Evolutionary conservation across 1,140 invertebrate species (phyloP).

Genomic region (Oncopeltus fasciatus): DNA sequence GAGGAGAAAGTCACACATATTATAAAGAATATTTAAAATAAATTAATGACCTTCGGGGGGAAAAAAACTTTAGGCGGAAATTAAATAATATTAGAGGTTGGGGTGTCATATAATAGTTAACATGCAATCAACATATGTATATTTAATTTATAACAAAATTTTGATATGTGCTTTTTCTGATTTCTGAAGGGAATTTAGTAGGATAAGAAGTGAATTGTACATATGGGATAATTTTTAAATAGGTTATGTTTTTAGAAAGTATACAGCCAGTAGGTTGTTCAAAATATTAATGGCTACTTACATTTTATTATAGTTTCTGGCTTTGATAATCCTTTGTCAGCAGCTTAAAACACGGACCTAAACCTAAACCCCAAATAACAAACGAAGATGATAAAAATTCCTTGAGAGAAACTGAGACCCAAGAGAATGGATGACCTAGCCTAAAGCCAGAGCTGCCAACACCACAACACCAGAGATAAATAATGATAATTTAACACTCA

Average conservation of each 20-base stretch:
- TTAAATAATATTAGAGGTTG: no score
- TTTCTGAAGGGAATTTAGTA: no score
- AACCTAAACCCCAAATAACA: not conserved
- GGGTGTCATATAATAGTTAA: no score
- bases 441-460: not conserved
- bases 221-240: no score
- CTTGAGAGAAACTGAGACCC: not conserved
- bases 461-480: not conserved
- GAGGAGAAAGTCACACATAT: no score
- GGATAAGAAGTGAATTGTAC: no score
- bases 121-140: no score
- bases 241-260: not conserved
- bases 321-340: not conserved
- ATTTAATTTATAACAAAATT: no score
- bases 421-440: constrained; percentile 1
- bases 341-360: not conserved
- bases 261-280: not conserved
- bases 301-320: not conserved
- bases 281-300: not conserved
- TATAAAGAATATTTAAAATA: no score
- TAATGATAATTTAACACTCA: not conserved
- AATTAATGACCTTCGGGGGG: no score
- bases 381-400: not conserved
- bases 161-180: no score
- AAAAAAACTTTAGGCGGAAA: no score